Conservation (phyloP, 2,888 invertebrate species). For the Hoplodrina blanda region DNA sequence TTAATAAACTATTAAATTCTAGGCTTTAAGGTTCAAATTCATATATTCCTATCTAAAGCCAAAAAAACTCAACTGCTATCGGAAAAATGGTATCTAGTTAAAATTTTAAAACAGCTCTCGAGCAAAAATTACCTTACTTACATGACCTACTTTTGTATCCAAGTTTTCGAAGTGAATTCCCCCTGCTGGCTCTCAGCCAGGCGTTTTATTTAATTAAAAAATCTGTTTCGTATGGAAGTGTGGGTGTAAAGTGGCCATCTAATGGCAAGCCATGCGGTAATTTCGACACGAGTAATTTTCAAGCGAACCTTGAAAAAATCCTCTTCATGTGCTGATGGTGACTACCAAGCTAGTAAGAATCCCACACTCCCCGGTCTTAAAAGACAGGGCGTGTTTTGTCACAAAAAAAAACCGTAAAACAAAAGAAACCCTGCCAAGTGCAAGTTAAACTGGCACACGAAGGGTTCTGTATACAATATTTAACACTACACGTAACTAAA, state of each 20-base stretch:
- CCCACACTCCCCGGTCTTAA: too few species aligned
- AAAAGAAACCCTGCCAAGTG: too few species aligned
- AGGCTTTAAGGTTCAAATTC: background rate
- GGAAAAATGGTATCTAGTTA: constrained; percentile 48
- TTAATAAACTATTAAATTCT: background rate
- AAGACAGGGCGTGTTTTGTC: too few species aligned
- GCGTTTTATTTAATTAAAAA: constrained; percentile 66
- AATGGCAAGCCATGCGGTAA: constrained; percentile 22
- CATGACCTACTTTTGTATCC: constrained; percentile 64
- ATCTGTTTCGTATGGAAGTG: constrained; percentile 58
- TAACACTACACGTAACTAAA: too few species aligned
- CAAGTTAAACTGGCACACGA: too few species aligned
- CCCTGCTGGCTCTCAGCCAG: constrained; percentile 60
- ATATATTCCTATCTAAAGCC: constrained; percentile 22
- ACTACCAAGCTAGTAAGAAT: too few species aligned
- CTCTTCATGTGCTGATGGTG: too few species aligned
- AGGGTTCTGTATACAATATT: too few species aligned
- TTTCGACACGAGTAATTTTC: constrained; percentile 27
- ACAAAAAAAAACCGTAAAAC: too few species aligned
- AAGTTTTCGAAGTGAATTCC: constrained; percentile 61
- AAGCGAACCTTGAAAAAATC: background rate
- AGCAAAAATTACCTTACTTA: constrained; percentile 61
- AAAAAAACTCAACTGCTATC: constrained; percentile 40
- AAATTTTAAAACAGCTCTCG: constrained; percentile 53
- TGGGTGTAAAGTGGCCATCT: constrained; percentile 46